Conservation (phyloP, 1,140 invertebrate genomes). For the Hyles euphorbiae region DNA sequence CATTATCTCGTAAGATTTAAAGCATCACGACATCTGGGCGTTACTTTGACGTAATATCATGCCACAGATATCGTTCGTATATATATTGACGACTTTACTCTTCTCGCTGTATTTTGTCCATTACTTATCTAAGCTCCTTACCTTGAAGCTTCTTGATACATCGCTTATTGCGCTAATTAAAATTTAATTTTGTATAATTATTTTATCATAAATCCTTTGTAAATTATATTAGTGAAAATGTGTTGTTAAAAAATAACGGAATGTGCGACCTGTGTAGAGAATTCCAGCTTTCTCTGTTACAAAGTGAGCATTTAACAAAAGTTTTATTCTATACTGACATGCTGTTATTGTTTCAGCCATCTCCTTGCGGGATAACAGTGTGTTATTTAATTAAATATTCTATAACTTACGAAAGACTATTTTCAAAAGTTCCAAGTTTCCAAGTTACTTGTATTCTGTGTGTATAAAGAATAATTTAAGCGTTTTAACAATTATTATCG, state of each 20-base stretch:
- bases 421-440: too few relatives aligned
- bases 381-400: too few relatives aligned
- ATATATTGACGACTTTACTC: constrained; percentile 66
- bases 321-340: constrained; percentile 3
- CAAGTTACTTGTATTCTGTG: too few relatives aligned
- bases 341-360: too few relatives aligned
- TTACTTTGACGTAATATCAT: constrained; percentile 71
- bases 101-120: constrained; percentile 63
- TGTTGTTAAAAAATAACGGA: constrained; percentile 67
- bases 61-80: constrained; percentile 65
- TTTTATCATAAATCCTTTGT: constrained; percentile 1
- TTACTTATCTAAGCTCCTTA: constrained; percentile 69
- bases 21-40: constrained; percentile 66
- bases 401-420: too few relatives aligned
- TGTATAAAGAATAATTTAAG: too few relatives aligned
- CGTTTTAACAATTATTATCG: too few relatives aligned
- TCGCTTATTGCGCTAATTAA: constrained; percentile 39
- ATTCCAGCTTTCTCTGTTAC: constrained; percentile 56
- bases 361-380: too few relatives aligned
- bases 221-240: constrained; percentile 38
- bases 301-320: constrained; percentile 50
- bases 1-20: constrained; percentile 66
- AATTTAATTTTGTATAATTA: constrained; percentile 7
- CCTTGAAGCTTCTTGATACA: constrained; percentile 64
- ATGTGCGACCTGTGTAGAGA: constrained; percentile 66